Evolutionary conservation across 2,797 vertebrate species (phyloP).

Genomic region (Muraenolepis orangiensis): DNA sequence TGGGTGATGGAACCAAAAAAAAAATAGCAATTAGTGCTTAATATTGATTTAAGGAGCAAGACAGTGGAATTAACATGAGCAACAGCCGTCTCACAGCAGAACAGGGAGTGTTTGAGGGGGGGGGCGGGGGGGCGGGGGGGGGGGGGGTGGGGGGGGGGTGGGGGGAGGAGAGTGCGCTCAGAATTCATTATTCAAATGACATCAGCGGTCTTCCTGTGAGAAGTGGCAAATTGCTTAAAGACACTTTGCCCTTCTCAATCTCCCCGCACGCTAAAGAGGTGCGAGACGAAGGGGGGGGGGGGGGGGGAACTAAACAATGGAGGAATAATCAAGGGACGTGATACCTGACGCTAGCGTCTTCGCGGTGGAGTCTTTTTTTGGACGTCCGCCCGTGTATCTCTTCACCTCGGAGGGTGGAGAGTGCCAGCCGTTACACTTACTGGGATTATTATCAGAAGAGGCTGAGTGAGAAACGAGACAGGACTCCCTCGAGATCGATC

Average conservation of each 20-base stretch:
- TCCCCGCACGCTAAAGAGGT: background rate
- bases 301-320: no score
- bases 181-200: conserved; percentile 60
- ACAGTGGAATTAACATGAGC: conserved; percentile 41
- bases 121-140: conserved; percentile 31
- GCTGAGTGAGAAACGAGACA: background rate
- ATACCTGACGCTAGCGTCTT: background rate
- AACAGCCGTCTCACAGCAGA: conserved; percentile 26
- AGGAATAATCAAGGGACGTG: background rate
- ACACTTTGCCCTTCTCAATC: background rate
- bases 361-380: background rate
- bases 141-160: conserved; percentile 31
- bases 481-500: background rate
- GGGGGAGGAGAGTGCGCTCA: conserved; percentile 38
- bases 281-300: no score
- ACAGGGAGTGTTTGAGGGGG: no score
- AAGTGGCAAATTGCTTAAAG: conserved; percentile 18
- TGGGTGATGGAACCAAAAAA: background rate
- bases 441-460: background rate
- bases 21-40: conserved; percentile 35
- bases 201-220: conserved; percentile 41
- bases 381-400: background rate
- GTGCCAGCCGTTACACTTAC: background rate
- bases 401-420: background rate
- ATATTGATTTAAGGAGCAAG: conserved; percentile 52